Conservation (phyloP, 2,113 vertebrate genomes). For the Theristicus caerulescens region DNA sequence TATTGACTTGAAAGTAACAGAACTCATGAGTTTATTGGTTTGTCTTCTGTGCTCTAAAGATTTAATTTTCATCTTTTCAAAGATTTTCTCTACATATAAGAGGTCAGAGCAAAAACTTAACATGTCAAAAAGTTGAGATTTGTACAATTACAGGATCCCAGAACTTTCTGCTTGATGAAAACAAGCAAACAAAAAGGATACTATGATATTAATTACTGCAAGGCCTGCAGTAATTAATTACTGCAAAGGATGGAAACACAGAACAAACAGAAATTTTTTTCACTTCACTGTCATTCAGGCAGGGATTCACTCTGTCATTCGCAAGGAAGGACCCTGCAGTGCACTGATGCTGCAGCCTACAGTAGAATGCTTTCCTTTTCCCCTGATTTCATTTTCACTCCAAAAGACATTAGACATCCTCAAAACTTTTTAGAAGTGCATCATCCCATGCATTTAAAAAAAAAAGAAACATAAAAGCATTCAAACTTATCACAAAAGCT, state of each 20-base stretch:
- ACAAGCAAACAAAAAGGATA: background rate
- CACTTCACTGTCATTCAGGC: background rate
- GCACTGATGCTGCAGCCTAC: background rate
- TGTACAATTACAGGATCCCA: background rate
- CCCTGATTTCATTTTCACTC: background rate
- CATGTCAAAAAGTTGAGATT: background rate
- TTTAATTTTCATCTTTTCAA: background rate
- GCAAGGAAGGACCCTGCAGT: background rate
- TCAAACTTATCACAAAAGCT: background rate
- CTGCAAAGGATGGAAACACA: background rate
- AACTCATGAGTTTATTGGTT: background rate
- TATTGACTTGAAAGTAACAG: background rate
- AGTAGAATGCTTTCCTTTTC: background rate
- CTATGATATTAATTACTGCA: background rate
- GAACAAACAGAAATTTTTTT: background rate
- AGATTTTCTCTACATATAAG: background rate
- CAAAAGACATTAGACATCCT: background rate
- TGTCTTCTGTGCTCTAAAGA: background rate
- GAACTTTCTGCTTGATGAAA: background rate
- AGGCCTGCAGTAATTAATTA: background rate
- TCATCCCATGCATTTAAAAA: background rate
- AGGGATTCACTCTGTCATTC: background rate
- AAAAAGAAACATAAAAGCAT: background rate
- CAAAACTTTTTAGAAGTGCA: background rate
- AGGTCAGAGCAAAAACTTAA: background rate